A percentile compares a stretch with the other conserved stretches of the same genome.
Conservation (phyloP, 2,797 vertebrate species). For the Cirrhinus molitorella region DNA sequence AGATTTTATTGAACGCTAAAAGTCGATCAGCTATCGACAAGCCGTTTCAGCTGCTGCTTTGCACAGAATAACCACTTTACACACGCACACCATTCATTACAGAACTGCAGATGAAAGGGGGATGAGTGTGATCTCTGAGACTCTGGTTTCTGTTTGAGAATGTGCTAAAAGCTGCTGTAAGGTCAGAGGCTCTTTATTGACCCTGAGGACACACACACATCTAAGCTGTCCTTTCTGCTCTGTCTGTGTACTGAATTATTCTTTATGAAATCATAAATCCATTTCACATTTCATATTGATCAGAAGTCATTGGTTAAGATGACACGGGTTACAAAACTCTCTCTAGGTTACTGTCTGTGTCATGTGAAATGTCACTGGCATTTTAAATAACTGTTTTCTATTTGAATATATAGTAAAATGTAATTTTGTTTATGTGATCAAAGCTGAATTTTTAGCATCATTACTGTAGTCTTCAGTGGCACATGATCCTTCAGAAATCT, state of each 20-base stretch:
- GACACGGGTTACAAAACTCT: not conserved
- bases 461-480: no score
- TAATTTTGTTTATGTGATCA: not conserved
- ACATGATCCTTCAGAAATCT: not conserved
- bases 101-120: not conserved
- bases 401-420: not conserved
- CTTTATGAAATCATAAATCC: slow-evolving; percentile 20
- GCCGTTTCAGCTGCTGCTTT: slow-evolving; percentile 25
- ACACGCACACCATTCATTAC: not conserved
- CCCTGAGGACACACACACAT: not conserved
- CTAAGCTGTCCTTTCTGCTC: slow-evolving; percentile 1
- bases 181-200: slow-evolving; percentile 8
- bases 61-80: not conserved
- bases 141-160: not conserved
- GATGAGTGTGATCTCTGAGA: slow-evolving; percentile 1
- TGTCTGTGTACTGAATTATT: not conserved
- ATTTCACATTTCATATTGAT: not conserved
- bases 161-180: slow-evolving; percentile 23
- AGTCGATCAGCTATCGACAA: slow-evolving; percentile 40
- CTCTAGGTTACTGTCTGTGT: no score
- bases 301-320: not conserved
- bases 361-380: no score
- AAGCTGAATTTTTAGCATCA: not conserved
- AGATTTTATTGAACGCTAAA: slow-evolving; percentile 32
- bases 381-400: not conserved